Base-by-base conservation (phyloP, 2,113 vertebrate species). In the Lophius piscatorius region DNA sequence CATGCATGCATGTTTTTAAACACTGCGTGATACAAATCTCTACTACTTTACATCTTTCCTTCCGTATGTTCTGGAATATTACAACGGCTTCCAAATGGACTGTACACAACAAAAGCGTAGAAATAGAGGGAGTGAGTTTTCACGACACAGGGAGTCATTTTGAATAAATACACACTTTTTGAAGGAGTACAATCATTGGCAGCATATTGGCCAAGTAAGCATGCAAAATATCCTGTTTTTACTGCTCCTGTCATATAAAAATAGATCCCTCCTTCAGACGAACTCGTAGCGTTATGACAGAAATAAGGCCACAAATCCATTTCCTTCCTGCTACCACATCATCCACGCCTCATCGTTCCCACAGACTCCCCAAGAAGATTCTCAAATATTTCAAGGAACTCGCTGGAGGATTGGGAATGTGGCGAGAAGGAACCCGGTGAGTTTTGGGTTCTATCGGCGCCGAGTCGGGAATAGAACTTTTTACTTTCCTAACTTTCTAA, bases 251-350 rank as follows among this genome's bases (percentile, higher is more conserved):
- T 79, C 60, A 58, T 83, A 78, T 70, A 86, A 86, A 86, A 86
- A 86, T 79, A 81, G 47, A 80, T 52, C 71, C 70, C 70, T 70
- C 31, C 70, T 67, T 70, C 36, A 1, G 60, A 62, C 60, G 50
- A 22, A 78, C 69, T 56, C 36, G 44, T 62, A 63, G 59, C 55
- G 70, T 82, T 57, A 79, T 68, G 58, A 83, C 77, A 77, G 50
- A 80, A 70, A 73, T 79, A 87, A 85, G 80, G 85, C 82, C 82
- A 83, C 85, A 42, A 62, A 66, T 87, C 75, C 54, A 67, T 77
- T 74, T 79, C 51, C 69, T 54, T 68, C 54, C 70, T 50, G 48
- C 51, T 44, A 51, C 47, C 56, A 71, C 45, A 48, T 50, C 50
- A 63, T 38, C 57, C 45, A 63, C 55, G 28, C 42, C 64, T 35